A percentile compares a stretch with the other conserved stretches of the same genome.
phyloP scores from a whole-genome alignment of 1,140 invertebrate species.

The Drosophila bipectinata region DNA sequence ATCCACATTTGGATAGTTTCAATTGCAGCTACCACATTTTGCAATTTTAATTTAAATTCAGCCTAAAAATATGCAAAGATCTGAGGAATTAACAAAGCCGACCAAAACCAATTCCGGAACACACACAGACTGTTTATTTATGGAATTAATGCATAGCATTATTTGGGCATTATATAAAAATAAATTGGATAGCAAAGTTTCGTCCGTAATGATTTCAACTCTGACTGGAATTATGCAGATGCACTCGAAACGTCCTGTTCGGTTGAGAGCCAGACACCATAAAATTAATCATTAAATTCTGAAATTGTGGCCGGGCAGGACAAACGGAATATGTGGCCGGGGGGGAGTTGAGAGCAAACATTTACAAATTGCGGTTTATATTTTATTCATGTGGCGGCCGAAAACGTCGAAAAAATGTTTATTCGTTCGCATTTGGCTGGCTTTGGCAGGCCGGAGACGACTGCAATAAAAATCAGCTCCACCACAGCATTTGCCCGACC shows the following conservation, averaged over 20 bases:
- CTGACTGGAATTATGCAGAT: slow-evolving; percentile 17
- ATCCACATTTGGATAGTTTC: slow-evolving; percentile 55
- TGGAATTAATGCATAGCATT: slow-evolving; percentile 44
- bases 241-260: slow-evolving; percentile 2
- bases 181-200: slow-evolving; percentile 50
- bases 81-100: slow-evolving; percentile 24
- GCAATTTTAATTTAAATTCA: slow-evolving; percentile 32
- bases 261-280: slow-evolving; percentile 19
- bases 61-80: slow-evolving; percentile 69
- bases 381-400: slow-evolving; percentile 57
- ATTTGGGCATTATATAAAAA: slow-evolving; percentile 25
- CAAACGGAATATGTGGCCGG: not conserved
- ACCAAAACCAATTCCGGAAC: slow-evolving; percentile 7
- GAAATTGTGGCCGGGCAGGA: not conserved
- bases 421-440: slow-evolving; percentile 27
- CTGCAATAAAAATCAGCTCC: not conserved
- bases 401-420: slow-evolving; percentile 42
- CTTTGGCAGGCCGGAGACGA: slow-evolving; percentile 1
- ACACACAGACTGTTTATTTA: slow-evolving; percentile 39
- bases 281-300: slow-evolving; percentile 68
- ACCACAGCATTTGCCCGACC: not conserved
- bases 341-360: slow-evolving; percentile 20
- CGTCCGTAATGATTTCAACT: slow-evolving; percentile 39
- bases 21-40: slow-evolving; percentile 50
- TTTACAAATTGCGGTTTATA: slow-evolving; percentile 72